Conservation (phyloP, 2,113 vertebrate species). For the Tyrannus savana region DNA sequence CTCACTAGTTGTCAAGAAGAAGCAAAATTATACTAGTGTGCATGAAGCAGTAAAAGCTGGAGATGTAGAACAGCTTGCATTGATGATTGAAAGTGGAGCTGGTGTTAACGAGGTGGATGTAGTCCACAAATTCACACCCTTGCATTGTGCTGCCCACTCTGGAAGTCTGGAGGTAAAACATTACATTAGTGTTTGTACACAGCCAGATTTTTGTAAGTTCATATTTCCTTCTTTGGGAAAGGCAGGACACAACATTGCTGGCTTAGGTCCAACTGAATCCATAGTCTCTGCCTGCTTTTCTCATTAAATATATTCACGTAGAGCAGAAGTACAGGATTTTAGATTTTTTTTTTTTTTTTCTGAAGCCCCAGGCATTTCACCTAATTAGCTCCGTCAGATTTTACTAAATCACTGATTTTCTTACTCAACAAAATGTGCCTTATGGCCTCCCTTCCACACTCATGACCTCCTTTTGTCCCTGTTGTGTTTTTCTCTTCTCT, state of each 20-base stretch:
- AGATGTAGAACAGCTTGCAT: conserved; percentile 73
- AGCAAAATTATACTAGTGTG: conserved; percentile 51
- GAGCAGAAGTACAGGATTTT: not conserved
- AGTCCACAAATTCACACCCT: conserved; percentile 76
- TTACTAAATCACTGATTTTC: not conserved
- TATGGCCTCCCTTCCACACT: not conserved
- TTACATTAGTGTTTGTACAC: not conserved
- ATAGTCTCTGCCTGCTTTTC: not conserved
- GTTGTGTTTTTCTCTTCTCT: not conserved
- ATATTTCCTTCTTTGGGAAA: not conserved
- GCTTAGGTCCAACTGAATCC: not conserved
- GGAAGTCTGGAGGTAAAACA: conserved; percentile 83
- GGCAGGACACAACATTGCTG: not conserved
- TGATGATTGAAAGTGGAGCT: conserved; percentile 66
- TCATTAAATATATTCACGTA: not conserved
- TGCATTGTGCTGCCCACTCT: conserved; percentile 82
- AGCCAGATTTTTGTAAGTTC: not conserved
- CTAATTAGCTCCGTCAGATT: not conserved
- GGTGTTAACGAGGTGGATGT: conserved; percentile 75
- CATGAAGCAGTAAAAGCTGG: conserved; percentile 77
- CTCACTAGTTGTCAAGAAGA: conserved; percentile 61
- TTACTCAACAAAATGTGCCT: not conserved
- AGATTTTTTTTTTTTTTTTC: not conserved
- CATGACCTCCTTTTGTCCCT: not conserved
- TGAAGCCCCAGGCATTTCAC: not conserved